Base-by-base conservation (phyloP, 1,140 invertebrate species). In the Chymomyza costata region DNA sequence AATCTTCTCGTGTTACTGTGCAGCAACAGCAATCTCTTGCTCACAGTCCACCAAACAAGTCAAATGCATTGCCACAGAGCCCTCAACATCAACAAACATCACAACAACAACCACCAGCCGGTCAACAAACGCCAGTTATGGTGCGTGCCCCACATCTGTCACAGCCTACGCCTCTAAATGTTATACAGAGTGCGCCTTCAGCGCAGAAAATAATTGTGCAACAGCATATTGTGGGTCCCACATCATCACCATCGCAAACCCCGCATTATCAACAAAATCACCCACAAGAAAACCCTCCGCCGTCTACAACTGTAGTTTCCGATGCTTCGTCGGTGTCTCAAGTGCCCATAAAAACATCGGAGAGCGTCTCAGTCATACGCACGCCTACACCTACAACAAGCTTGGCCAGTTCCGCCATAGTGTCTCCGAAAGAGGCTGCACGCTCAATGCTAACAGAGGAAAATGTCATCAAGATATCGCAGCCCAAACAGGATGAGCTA, bases 401-500 rank as follows among this genome's bases (percentile, higher is more conserved):
- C 15, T 11, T 38, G 11, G 5, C 16, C 16, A 44, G 40, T 16
- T 37, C 65, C 15, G 58, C 55, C 6, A 55, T 50, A 16, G 18
- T 37, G 34, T 80, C 73, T 2, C 67, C 65, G n/a, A 74, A 61
- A 7, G 39, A 32, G 5, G 32, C 30, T 10, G 30, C 10, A 3
- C 32, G 16, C 17, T 80, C 82, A 1, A n/a, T 80, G 39, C 41
- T 84, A 1, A 84, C 82, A 13, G 82, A 84, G 34, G 82, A 84
- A 49, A 84, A 84, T 55, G 59, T 84, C 1, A 84, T 67, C n/a
- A 84, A 84, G 59, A 74, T 84, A n/a, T 84, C 82, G 7, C 69
- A 80, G 52, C 73, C 82, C n/a, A 76, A 80, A 65, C 64, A 82
- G 38, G 76, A 82, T 55, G 65, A 82, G 54, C 61, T 80, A 1